Conservation (phyloP, 2,797 vertebrate genomes). For the Myripristis murdjan region DNA sequence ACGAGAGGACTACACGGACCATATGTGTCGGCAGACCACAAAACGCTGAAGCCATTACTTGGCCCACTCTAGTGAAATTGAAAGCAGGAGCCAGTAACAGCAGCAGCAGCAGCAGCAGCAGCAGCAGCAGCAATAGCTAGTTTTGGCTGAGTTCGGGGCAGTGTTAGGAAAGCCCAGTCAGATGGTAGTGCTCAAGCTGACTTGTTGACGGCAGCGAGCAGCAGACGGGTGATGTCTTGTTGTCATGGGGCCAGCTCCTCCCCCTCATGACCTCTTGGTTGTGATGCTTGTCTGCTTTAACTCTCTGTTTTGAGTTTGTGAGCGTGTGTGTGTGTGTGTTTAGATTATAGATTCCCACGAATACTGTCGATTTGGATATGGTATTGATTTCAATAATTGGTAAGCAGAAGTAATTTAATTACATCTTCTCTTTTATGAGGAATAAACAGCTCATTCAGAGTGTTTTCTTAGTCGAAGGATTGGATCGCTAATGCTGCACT, state of each 20-base stretch:
- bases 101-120: constrained; percentile 51
- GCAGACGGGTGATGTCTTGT: constrained; percentile 73
- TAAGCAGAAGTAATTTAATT: background rate
- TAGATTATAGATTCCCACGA: constrained; percentile 5
- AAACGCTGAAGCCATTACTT: constrained; percentile 82
- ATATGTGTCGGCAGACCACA: constrained; percentile 84
- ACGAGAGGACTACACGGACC: constrained; percentile 74
- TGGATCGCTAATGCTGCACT: background rate
- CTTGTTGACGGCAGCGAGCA: constrained; percentile 75
- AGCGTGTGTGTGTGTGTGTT: constrained; percentile 46
- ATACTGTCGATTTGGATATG: constrained; percentile 7
- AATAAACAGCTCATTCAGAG: constrained; percentile 6
- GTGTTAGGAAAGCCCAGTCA: constrained; percentile 73
- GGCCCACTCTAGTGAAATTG: constrained; percentile 79
- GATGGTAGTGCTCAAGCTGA: constrained; percentile 78
- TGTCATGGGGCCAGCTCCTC: constrained; percentile 71
- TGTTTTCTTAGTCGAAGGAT: background rate
- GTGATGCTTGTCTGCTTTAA: constrained; percentile 57
- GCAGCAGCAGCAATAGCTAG: constrained; percentile 60
- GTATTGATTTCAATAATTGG: constrained; percentile 11
- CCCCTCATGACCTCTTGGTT: constrained; percentile 54
- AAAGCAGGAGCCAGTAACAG: constrained; percentile 82
- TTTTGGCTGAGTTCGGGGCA: constrained; percentile 72
- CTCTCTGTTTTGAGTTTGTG: constrained; percentile 61
- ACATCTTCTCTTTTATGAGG: background rate